phyloP scores from a whole-genome alignment of 2,113 vertebrate genomes.

The Azemiops feae region DNA sequence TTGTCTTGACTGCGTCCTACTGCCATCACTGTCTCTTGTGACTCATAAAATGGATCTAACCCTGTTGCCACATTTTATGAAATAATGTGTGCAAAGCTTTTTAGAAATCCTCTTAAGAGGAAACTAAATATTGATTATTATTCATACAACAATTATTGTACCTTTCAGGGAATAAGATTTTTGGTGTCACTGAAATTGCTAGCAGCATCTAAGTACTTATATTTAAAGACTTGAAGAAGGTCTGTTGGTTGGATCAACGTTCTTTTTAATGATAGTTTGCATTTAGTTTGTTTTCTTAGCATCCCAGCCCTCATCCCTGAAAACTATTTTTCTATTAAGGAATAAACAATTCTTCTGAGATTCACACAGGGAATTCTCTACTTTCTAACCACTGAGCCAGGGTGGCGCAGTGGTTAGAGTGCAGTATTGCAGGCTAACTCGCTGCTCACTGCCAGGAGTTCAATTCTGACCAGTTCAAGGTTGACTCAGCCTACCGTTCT shows the following conservation, averaged over 20 bases:
- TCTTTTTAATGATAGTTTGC: neutral
- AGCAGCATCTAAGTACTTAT: slow-evolving; percentile 2
- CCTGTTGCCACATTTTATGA: neutral
- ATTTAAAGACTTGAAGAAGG: slow-evolving; percentile 12
- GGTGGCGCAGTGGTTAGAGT: neutral
- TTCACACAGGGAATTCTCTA: neutral
- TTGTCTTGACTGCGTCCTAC: neutral
- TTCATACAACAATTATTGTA: slow-evolving; percentile 25
- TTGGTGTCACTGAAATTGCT: slow-evolving; percentile 28
- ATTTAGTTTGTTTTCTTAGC: neutral
- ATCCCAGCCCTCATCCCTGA: neutral
- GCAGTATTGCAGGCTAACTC: neutral
- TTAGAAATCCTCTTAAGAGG: slow-evolving; percentile 31
- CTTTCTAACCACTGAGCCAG: neutral
- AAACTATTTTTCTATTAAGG: neutral
- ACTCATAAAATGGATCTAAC: slow-evolving; percentile 19
- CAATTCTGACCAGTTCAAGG: neutral
- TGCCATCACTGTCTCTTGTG: neutral
- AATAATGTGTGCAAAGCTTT: slow-evolving; percentile 17
- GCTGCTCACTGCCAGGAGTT: neutral
- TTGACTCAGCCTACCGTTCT: neutral
- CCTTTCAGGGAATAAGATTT: slow-evolving; percentile 11
- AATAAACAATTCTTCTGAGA: neutral
- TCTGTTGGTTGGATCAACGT: neutral
- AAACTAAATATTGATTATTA: slow-evolving; percentile 28